These are phyloP conservation scores for Molothrus aeneus DNA, from an alignment of 2,797 vertebrate species.

Conservation along the genomic window DNA sequence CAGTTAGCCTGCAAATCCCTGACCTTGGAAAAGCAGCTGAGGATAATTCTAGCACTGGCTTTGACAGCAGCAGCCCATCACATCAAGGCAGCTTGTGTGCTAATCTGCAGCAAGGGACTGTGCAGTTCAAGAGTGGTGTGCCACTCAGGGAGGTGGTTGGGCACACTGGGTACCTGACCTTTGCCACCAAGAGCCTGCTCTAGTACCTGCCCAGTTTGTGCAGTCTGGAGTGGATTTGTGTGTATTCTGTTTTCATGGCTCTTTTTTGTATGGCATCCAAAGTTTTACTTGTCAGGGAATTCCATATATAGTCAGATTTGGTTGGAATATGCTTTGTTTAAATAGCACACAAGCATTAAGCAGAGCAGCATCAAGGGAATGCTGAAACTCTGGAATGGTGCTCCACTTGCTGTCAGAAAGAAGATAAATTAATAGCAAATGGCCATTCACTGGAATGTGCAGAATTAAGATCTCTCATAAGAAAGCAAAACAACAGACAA, in stretches of 20 bases:
- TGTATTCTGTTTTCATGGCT: conserved; percentile 15
- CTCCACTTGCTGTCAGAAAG: conserved; percentile 37
- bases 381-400: conserved; percentile 49
- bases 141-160: conserved; percentile 88
- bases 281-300: conserved; percentile 52
- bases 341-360: conserved; percentile 56
- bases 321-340: conserved; percentile 73
- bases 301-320: conserved; percentile 75
- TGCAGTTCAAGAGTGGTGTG: conserved; percentile 85
- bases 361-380: conserved; percentile 47
- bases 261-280: conserved; percentile 44
- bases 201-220: conserved; percentile 50
- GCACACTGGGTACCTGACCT: conserved; percentile 96
- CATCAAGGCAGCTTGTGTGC: background rate
- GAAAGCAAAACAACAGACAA: background rate
- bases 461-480: conserved; percentile 27
- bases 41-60: conserved; percentile 16
- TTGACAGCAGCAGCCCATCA: conserved; percentile 41
- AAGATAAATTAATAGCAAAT: conserved; percentile 44
- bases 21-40: conserved; percentile 84
- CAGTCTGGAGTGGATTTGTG: background rate
- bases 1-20: conserved; percentile 84
- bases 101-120: conserved; percentile 55
- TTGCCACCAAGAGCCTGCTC: conserved; percentile 90
- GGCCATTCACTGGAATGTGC: conserved; percentile 14